Percentiles rank a stretch among this genome's conserved stretches.
Evolutionary conservation across 2,888 invertebrate species (phyloP).

Genomic region (Cosmia trapezina): DNA sequence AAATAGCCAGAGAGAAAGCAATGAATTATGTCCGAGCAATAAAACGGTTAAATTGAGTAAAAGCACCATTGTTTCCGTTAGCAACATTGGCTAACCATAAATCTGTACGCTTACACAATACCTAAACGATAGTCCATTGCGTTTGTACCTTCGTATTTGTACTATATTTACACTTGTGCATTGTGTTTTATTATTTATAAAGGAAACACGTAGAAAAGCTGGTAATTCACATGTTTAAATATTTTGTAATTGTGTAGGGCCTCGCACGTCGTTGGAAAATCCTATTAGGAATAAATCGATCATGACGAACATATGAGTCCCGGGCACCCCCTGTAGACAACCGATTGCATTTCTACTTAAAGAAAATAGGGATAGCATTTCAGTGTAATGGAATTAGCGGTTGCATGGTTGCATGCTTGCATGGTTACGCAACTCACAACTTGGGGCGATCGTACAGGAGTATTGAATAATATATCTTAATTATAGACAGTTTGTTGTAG

Average conservation of each 20-base stretch:
- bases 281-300: slow-evolving; percentile 67
- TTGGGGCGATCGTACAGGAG: slow-evolving; percentile 17
- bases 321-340: slow-evolving; percentile 46
- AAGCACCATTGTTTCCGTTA: slow-evolving; percentile 68
- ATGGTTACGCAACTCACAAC: slow-evolving; percentile 35
- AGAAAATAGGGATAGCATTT: slow-evolving; percentile 62
- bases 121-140: slow-evolving; percentile 27
- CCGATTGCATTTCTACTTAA: slow-evolving; percentile 59
- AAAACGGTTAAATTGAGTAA: slow-evolving; percentile 74
- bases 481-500: slow-evolving; percentile 34
- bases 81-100: slow-evolving; percentile 66
- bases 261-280: slow-evolving; percentile 58
- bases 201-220: slow-evolving; percentile 37
- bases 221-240: slow-evolving; percentile 51
- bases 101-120: slow-evolving; percentile 38
- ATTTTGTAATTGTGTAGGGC: slow-evolving; percentile 52
- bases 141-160: slow-evolving; percentile 27
- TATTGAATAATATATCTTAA: slow-evolving; percentile 49
- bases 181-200: slow-evolving; percentile 10
- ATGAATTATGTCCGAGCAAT: slow-evolving; percentile 67
- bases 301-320: slow-evolving; percentile 50
- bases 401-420: slow-evolving; percentile 54
- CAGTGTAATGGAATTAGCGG: slow-evolving; percentile 64
- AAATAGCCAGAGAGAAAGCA: slow-evolving; percentile 43
- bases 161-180: slow-evolving; percentile 17